phyloP scores from a whole-genome alignment of 2,797 vertebrate species.

The Pteronotus mesoamericanus region DNA sequence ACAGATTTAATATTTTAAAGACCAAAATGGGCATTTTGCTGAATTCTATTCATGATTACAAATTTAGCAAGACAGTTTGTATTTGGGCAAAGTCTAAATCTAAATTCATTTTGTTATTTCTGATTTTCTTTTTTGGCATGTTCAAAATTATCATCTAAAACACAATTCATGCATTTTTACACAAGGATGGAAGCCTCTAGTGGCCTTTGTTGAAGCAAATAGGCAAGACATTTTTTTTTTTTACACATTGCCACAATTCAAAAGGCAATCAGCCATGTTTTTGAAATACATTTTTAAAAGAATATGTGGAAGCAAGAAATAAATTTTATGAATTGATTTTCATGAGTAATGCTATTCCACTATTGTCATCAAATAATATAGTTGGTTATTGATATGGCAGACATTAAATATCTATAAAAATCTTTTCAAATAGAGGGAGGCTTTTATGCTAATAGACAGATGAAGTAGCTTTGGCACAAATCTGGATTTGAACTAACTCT shows the following conservation, averaged over 20 bases:
- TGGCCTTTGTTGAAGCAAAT: not conserved
- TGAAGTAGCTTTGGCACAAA: not conserved
- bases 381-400: not conserved
- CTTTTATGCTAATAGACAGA: not conserved
- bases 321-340: not conserved
- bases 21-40: not conserved
- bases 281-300: not conserved
- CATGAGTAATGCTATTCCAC: not conserved
- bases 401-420: not conserved
- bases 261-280: not conserved
- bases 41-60: not conserved
- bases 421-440: not conserved
- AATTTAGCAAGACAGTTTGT: conserved; percentile 23
- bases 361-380: not conserved
- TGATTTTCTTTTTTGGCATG: not conserved
- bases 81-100: not conserved
- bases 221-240: not conserved
- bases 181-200: not conserved
- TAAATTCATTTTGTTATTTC: conserved; percentile 25
- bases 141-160: not conserved
- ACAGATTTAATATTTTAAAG: conserved; percentile 37
- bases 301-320: not conserved
- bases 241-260: not conserved
- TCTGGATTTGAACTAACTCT: not conserved
- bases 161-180: not conserved